phyloP scores from a whole-genome alignment of 2,888 invertebrate genomes.

The Phragmatobia fuliginosa region DNA sequence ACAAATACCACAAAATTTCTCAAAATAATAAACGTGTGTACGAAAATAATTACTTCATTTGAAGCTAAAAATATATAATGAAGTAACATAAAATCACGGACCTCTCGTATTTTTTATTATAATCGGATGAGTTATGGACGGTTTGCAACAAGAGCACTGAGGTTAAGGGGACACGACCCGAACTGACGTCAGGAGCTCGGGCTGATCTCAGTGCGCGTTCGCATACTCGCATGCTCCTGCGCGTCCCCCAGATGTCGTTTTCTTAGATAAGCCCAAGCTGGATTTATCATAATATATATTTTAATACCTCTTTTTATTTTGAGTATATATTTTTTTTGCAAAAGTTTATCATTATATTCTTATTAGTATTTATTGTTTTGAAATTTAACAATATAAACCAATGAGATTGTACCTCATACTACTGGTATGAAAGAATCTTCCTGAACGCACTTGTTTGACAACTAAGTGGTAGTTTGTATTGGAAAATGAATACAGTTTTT shows the following conservation, averaged over 20 bases:
- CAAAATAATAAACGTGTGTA: neutral
- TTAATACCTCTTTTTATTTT: neutral
- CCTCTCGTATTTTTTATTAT: constrained; percentile 53
- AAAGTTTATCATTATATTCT: neutral
- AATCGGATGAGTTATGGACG: constrained; percentile 60
- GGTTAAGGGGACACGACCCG: constrained; percentile 74
- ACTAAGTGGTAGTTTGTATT: no score
- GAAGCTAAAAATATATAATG: constrained; percentile 6
- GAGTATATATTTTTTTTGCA: neutral
- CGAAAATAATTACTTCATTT: neutral
- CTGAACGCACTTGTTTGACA: no score
- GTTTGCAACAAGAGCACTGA: constrained; percentile 65
- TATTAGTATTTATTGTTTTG: no score
- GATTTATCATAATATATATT: constrained; percentile 43
- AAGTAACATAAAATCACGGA: constrained; percentile 28
- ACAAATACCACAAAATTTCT: neutral
- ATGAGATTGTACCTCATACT: no score
- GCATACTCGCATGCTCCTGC: constrained; percentile 27
- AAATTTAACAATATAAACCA: no score
- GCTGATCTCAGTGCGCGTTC: constrained; percentile 47
- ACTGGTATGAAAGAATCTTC: no score
- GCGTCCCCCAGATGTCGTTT: constrained; percentile 67
- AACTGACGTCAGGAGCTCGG: constrained; percentile 63
- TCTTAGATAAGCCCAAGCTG: constrained; percentile 60
- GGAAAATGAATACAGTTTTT: no score